Evolutionary conservation across 2,797 vertebrate genomes (phyloP), one percentile per base, ranked within the genome.

Genomic region (Pyrocephalus nanus): DNA sequence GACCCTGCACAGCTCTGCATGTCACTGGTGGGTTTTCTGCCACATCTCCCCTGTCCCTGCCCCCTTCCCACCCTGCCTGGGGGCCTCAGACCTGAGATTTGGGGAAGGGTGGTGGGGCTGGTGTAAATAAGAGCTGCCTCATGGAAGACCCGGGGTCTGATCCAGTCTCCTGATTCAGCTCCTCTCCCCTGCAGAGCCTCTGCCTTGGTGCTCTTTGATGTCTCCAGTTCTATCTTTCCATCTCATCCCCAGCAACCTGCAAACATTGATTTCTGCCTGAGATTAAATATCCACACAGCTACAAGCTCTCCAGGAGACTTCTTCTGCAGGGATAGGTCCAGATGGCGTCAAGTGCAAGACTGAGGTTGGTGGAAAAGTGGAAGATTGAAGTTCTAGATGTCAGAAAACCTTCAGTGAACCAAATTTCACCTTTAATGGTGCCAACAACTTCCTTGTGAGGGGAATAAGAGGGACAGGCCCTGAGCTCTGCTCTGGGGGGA

Each of bases 391-490:
- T 48, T 42, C 32, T 18, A 71, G 72, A 18, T 7, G 1, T 0
- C 2, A 32, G 47, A 27, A 86, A 76, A 36, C 8, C 22, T 70
- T 8, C 34, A 32, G 1, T 6, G 69, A 80, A 30, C 13, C 22
- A 10, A 73, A 50, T 8, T 8, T 51, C 25, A 20, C 1, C 0
- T 27, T 71, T 23, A 12, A 5, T 0, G 15, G 32, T 6, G 4
- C 34, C 29, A 7, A 8, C 40, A 40, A 29, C 14, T 20, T 30
- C 38, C 27, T 62, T 29, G 34, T 11, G 10, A 36, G 34, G 23
- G 23, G n/a, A 34, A 55, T 15, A 30, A 40, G 38, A 62, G 29
- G 38, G 38, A 9, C 60, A 62, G 38, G 36, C 6, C 60, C 60
- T 42, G 60, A 40, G 8, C 38, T 30, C 38, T 42, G 57, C 34